Base-by-base conservation (phyloP, 1,140 invertebrate species). In the Condylostylus longicornis region DNA sequence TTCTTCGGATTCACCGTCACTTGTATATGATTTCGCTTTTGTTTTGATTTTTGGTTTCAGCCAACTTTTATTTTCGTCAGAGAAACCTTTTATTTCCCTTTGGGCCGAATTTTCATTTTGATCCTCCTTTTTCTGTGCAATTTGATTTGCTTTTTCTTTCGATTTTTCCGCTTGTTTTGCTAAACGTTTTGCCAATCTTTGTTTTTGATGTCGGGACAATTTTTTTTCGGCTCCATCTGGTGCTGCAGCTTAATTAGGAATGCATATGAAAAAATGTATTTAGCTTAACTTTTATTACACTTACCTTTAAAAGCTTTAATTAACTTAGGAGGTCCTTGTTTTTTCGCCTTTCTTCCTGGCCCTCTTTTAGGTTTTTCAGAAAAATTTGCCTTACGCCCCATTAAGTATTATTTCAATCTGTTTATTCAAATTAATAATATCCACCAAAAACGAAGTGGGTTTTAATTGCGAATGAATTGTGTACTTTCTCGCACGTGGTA, bases 331-430 rank as follows among this genome's bases (percentile, higher is more conserved):
- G 81, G 71, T 36, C 73, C 71, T 51, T 90, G 87, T 58, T 90
- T 90, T 44, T 74, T 79, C 0, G 82, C 67, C 65, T 90, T 93
- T 41, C 74, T 71, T 1, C 84, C 87, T 19, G 77, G 82, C 6
- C 85, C 86, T 58, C 73, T 80, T 48, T 83, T 82, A n/a, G 65
- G 61, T 34, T 72, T 71, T 43, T 72, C 69, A 46, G 68, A 65
- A 54, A 79, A 90, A 49, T 85, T 81, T 18, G 75, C 82, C 69
- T 88, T 90, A 27, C 87, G 68, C 39, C 88, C 88, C 88, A 93
- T 93, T 28, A 29, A 42, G 31, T 9, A 27, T 13, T 27, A 5
- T 27, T 3, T 5, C 4, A 27, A 27, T 27, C n/a, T n/a, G n/a
- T n/a, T n/a, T n/a, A n/a, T n/a, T n/a, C n/a, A n/a, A n/a, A n/a